These are phyloP conservation scores for Matsumyia berberina DNA, from an alignment of 2,888 invertebrate species.

Conservation along the genomic window DNA sequence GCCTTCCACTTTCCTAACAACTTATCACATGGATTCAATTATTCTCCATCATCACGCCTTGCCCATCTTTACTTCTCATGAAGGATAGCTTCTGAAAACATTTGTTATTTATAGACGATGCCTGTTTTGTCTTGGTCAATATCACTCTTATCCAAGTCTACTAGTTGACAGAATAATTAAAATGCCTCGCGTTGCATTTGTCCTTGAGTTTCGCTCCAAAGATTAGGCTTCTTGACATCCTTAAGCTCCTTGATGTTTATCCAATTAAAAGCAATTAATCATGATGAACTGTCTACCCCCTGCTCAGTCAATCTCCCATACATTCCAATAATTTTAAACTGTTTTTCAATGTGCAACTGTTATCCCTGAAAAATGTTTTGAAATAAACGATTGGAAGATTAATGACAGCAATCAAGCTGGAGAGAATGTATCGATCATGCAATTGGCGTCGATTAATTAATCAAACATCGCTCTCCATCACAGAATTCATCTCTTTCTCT, in stretches of 20 bases:
- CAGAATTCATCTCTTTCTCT: not conserved
- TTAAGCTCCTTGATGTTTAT: not conserved
- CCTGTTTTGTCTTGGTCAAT: too few species aligned
- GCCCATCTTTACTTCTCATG: too few species aligned
- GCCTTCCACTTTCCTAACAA: too few species aligned
- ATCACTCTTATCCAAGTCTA: too few species aligned
- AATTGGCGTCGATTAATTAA: not conserved
- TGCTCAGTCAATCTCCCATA: slow-evolving; percentile 1
- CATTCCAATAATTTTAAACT: not conserved
- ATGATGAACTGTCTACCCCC: not conserved
- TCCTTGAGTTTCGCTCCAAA: not conserved
- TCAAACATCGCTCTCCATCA: slow-evolving; percentile 5
- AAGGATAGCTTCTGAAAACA: too few species aligned
- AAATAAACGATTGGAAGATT: not conserved
- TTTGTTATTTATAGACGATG: too few species aligned
- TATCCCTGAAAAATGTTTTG: not conserved
- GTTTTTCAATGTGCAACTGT: not conserved
- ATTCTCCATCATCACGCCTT: too few species aligned
- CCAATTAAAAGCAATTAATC: slow-evolving; percentile 10
- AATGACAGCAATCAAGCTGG: not conserved
- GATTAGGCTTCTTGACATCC: not conserved
- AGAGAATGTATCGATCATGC: not conserved
- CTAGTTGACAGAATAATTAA: too few species aligned
- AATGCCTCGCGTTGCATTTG: too few species aligned
- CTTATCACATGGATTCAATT: too few species aligned